Percentiles rank a stretch among this genome's conserved stretches.
Evolutionary conservation across 2,797 vertebrate species (phyloP).

Genomic region (Numenius phaeopus): DNA sequence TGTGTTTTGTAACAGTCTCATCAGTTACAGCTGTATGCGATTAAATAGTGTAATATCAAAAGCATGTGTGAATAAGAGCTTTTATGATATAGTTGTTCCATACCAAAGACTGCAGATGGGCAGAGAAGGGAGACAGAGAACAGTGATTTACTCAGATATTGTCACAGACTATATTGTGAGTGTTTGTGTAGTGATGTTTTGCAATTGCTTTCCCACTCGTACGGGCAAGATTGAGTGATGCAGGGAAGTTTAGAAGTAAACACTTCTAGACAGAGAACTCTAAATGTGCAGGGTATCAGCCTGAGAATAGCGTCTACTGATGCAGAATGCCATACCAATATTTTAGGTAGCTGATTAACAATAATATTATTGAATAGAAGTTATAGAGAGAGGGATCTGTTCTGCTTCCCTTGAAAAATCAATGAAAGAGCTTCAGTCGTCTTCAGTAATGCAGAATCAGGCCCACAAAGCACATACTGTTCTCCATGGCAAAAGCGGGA

Average conservation of each 20-base stretch:
- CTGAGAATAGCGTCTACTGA: neutral
- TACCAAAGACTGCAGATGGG: slow-evolving; percentile 74
- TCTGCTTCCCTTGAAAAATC: neutral
- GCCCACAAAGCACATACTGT: neutral
- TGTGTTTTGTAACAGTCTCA: slow-evolving; percentile 81
- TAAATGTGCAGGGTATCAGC: neutral
- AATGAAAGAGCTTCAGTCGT: neutral
- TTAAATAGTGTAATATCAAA: slow-evolving; percentile 85
- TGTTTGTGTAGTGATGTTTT: neutral
- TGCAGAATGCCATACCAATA: neutral
- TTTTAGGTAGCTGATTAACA: neutral
- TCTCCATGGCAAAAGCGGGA: neutral
- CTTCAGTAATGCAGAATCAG: neutral
- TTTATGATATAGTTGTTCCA: slow-evolving; percentile 78
- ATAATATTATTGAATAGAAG: neutral
- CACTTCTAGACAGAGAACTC: neutral
- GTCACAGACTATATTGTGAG: neutral
- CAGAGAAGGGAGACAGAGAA: slow-evolving; percentile 47
- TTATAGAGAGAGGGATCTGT: neutral
- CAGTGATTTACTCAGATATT: slow-evolving; percentile 43
- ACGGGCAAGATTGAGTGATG: neutral
- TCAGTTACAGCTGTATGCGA: slow-evolving; percentile 82
- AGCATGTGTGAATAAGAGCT: slow-evolving; percentile 81
- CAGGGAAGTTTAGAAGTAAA: slow-evolving; percentile 11
- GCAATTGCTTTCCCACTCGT: neutral